Conservation (phyloP, 2,888 invertebrate genomes). For the Drymonia ruficornis region DNA sequence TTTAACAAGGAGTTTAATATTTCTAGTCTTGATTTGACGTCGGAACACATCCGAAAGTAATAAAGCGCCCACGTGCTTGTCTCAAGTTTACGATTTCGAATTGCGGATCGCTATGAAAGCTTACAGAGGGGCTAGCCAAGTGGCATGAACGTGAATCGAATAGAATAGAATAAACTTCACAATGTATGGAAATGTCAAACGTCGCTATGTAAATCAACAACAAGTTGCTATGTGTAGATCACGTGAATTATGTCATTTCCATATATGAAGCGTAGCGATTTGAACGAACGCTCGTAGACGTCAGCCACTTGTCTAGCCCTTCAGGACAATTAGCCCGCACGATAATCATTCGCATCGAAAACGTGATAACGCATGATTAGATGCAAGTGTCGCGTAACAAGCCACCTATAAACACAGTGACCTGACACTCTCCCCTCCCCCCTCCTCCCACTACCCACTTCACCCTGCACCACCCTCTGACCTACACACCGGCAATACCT, state of each 20-base stretch:
- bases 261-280: too few species aligned
- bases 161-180: too few species aligned
- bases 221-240: too few species aligned
- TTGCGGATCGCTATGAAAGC: not conserved
- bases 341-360: constrained; percentile 31
- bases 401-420: constrained; percentile 76
- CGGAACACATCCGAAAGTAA: not conserved
- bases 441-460: constrained; percentile 28
- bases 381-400: constrained; percentile 53
- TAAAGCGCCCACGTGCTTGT: not conserved
- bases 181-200: too few species aligned
- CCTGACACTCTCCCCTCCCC: constrained; percentile 52
- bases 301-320: too few species aligned
- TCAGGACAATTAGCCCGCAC: constrained; percentile 19
- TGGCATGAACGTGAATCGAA: too few species aligned
- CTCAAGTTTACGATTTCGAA: not conserved
- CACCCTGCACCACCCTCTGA: constrained; percentile 51
- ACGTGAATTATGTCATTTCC: too few species aligned
- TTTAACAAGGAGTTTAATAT: too few species aligned
- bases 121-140: too few species aligned
- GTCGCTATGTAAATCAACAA: too few species aligned
- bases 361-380: constrained; percentile 61
- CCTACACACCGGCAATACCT: constrained; percentile 48
- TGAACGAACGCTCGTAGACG: too few species aligned
- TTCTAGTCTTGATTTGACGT: not conserved